Base-by-base conservation (phyloP, 2,797 vertebrate genomes). In the Eurystomus glaucurus region DNA sequence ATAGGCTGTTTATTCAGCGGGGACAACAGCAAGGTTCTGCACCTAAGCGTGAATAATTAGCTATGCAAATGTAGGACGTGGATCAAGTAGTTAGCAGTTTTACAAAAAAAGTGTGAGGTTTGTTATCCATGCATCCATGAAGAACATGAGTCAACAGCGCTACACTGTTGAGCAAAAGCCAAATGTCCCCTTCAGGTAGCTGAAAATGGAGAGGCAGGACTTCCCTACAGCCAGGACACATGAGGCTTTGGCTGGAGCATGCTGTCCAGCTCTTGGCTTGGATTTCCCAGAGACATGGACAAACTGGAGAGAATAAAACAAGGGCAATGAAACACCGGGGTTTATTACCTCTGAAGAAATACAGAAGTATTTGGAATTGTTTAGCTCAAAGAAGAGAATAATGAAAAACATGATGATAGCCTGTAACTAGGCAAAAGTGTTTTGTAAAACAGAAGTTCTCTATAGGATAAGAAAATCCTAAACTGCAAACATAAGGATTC, bases 11-110 rank as follows among this genome's bases (percentile, higher is more conserved):
- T 94, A 93, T 84, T 92, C 92, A 85, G 61, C 5, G 43, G 90
- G 90, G 90, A 94, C 62, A 91, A 92, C 94, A 33, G 43, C 79
- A 92, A 68, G 52, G 69, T 81, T 93, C 85, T 84, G 45, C 75
- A 88, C 80, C 45, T 92, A 71, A 68, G 76, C 50, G 84, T 46
- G 46, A 92, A 86, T 89, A 93, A 94, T 94, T 90, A 93, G 46
- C 33, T 69, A 68, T 65, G 83, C 46, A 84, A 94, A 84, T 93
- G 61, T 20, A 61, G 72, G 58, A 88, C 0, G 0, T 39, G 72
- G 77, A 90, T 84, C 80, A 86, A 78, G 80, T 23, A 88, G 78
- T n/a, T 39, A 79, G 45, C 55, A 70, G 50, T 75, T 75, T 26
- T 46, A 46, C 54, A 84, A 69, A 18, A 75, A 71, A 71, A 62